Conservation (phyloP, 2,797 vertebrate genomes). For the Phoeniculus purpureus region DNA sequence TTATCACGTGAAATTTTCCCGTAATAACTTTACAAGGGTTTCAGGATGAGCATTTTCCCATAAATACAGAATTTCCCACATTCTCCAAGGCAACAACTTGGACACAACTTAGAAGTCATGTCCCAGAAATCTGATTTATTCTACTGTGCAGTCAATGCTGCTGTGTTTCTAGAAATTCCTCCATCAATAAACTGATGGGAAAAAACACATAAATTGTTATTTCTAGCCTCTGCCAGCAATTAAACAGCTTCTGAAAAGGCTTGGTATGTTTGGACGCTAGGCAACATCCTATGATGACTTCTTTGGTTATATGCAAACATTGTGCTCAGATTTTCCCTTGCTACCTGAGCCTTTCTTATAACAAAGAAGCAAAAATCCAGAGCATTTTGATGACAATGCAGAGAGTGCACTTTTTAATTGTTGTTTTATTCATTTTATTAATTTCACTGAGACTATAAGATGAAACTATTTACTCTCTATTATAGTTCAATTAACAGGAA, state of each 20-base stretch:
- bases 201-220: rapidly evolving
- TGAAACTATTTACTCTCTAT: background rate
- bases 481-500: background rate
- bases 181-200: background rate
- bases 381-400: background rate
- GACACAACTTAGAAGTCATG: background rate
- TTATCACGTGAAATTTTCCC: background rate
- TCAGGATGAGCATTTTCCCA: background rate
- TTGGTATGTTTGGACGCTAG: background rate
- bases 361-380: background rate
- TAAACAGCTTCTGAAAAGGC: background rate
- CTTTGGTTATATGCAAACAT: background rate
- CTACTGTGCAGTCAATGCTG: background rate
- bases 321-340: background rate
- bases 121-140: background rate
- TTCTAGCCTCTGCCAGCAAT: background rate
- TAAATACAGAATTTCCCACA: background rate
- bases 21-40: background rate
- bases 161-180: background rate
- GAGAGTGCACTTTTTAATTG: background rate
- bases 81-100: background rate
- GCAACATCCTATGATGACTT: background rate
- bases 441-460: background rate
- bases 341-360: background rate
- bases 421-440: background rate